Percentiles rank a stretch among this genome's conserved stretches.
These are phyloP conservation scores for Semnornis frantzii DNA, from an alignment of 2,113 vertebrate genomes.

Conservation along the genomic window DNA sequence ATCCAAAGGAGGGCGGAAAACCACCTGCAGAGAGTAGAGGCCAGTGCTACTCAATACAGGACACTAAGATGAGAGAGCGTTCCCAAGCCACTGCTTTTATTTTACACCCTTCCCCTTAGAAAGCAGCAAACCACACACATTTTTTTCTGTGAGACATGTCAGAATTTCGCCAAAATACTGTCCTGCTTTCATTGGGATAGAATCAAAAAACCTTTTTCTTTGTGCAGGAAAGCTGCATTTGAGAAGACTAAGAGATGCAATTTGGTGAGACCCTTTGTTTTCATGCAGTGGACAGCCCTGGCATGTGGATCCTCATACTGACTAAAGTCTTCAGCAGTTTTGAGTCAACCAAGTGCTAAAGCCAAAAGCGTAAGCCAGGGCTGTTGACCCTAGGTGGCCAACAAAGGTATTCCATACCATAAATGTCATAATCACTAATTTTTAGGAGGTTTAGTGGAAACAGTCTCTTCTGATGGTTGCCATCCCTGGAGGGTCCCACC, in stretches of 20 bases:
- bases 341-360: background rate
- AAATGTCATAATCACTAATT: background rate
- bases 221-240: background rate
- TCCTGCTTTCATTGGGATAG: background rate
- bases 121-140: background rate
- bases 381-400: background rate
- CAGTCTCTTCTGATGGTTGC: background rate
- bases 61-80: background rate
- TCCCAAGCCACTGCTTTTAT: background rate
- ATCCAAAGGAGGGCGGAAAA: constrained; percentile 91
- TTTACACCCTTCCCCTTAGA: background rate
- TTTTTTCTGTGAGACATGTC: background rate
- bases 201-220: background rate
- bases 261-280: background rate
- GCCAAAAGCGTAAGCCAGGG: background rate
- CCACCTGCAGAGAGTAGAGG: constrained; percentile 73
- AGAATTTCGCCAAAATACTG: background rate
- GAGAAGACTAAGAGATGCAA: background rate
- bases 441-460: background rate
- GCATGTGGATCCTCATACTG: background rate
- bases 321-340: background rate
- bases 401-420: background rate
- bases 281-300: background rate
- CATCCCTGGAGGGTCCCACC: background rate
- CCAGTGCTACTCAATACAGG: background rate